phyloP scores from a whole-genome alignment of 2,888 invertebrate species.

The Abrostola tripartita region DNA sequence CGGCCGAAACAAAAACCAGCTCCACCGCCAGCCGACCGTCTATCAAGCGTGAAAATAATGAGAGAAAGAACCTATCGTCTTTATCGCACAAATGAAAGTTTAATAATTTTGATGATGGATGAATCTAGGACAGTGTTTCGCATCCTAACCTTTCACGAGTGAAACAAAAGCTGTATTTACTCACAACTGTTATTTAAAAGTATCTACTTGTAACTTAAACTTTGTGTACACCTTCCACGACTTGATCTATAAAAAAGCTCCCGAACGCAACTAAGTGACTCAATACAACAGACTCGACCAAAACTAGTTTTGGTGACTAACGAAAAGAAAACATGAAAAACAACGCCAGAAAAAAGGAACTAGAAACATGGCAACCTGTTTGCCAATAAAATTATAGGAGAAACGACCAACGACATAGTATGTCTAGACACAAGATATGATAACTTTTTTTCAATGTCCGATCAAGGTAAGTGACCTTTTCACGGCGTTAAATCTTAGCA shows the following conservation, averaged over 20 bases:
- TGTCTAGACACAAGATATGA: conserved; percentile 39
- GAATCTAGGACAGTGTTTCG: conserved; percentile 43
- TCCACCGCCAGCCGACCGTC: conserved; percentile 42
- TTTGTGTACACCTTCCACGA: conserved; percentile 16
- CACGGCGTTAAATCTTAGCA: conserved; percentile 82
- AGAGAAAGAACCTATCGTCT: conserved; percentile 57
- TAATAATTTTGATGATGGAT: conserved; percentile 36
- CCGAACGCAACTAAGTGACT: conserved; percentile 57
- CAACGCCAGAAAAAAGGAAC: conserved; percentile 31
- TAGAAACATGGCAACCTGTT: conserved; percentile 58
- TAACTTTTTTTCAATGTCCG: conserved; percentile 63
- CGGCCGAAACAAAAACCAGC: conserved; percentile 76
- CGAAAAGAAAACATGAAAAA: conserved; percentile 37
- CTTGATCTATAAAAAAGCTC: conserved; percentile 19
- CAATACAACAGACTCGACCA: conserved; percentile 52
- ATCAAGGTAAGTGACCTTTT: conserved; percentile 86
- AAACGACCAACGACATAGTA: conserved; percentile 45
- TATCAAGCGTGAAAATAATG: conserved; percentile 68
- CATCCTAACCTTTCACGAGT: conserved; percentile 54
- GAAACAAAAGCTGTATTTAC: conserved; percentile 34
- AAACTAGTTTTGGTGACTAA: conserved; percentile 62
- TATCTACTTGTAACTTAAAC: conserved; percentile 10
- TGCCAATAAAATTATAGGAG: conserved; percentile 59
- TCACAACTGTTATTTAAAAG: conserved; percentile 32
- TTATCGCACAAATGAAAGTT: conserved; percentile 57